Evolutionary conservation across 2,888 invertebrate species (phyloP).

Genomic region (Agrilus cyanescens): DNA sequence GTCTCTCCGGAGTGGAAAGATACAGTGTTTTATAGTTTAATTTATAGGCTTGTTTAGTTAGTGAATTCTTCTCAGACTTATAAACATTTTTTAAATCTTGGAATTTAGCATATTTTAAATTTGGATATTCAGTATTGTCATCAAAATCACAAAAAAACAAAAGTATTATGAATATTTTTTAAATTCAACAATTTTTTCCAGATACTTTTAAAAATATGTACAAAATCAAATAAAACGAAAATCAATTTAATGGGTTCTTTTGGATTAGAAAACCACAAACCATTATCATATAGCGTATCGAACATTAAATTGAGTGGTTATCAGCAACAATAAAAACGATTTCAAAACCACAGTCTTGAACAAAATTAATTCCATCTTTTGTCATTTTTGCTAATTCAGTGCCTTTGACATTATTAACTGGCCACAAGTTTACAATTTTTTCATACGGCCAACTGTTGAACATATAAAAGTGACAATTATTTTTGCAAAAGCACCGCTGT

Average conservation of each 20-base stretch:
- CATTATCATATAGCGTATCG: slow-evolving; percentile 1
- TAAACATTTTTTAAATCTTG: slow-evolving; percentile 6
- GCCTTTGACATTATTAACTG: no score
- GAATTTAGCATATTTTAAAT: slow-evolving; percentile 3
- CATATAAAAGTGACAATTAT: no score
- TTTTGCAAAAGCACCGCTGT: no score
- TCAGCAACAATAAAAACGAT: slow-evolving; percentile 2
- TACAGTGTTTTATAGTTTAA: slow-evolving; percentile 10
- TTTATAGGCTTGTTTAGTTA: slow-evolving; percentile 12
- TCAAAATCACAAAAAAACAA: slow-evolving; percentile 10
- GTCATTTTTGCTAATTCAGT: no score
- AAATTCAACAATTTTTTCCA: slow-evolving; percentile 12
- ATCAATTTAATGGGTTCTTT: slow-evolving; percentile 8
- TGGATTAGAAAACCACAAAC: slow-evolving; percentile 5
- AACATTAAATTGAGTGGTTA: slow-evolving; percentile 5
- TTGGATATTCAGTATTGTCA: background rate
- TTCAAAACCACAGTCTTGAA: slow-evolving; percentile 3
- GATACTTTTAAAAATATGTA: slow-evolving; percentile 12
- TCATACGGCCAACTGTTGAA: no score
- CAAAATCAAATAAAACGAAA: slow-evolving; percentile 9
- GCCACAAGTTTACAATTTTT: no score
- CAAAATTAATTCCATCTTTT: slow-evolving; percentile 2
- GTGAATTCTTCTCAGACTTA: slow-evolving; percentile 4
- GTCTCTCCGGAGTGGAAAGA: slow-evolving; percentile 9
- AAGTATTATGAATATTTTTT: slow-evolving; percentile 9